Evolutionary conservation across 2,888 invertebrate species (phyloP), one percentile per base, ranked within the genome.

Genomic region (Bugulina stolonifera): DNA sequence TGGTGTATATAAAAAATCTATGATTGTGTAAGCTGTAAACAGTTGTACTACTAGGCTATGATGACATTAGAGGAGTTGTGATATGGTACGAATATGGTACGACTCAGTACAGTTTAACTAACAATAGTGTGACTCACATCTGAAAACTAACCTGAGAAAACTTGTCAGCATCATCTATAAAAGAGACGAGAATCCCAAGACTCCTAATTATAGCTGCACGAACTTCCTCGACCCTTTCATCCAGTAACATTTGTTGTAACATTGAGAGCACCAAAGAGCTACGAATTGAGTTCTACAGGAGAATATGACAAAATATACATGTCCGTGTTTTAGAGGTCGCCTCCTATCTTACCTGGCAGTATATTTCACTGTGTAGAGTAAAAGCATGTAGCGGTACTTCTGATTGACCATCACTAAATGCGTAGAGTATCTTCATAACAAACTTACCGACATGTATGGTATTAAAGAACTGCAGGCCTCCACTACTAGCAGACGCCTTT

Each of bases 181-280:
- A 86, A n/a, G 88, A 87, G 64, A 89, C 86, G 35, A 90, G 84
- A 3, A 89, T 81, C 0, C 89, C 87, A 35, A 90, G 83, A 78
- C 89, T 89, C 76, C 86, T 86, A 1, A 90, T 86, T 5, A 88
- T 88, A n/a, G 88, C 87, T 74, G 87, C 87, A 75, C 90, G 82
- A 1, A 90, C 89, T 69, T 82, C 79, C 32, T 89, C 87, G 76
- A 89, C 89, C 76, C 88, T 87, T 78, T 91, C 91, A 76, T 90
- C 90, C 35, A 86, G 81, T 72, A 90, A 81, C 88, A 91, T 88
- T 84, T 91, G 90, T 78, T 90, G 89, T 54, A 91, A 83, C 88
- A 91, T 90, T 18, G 90, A 90, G 69, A 90, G 83, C 80, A 90
- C 87, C 43, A 90, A 82, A 0, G 90, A 91, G 78, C 89, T 89